Conservation (phyloP, 2,888 invertebrate genomes). For the Plagiodera versicolora region DNA sequence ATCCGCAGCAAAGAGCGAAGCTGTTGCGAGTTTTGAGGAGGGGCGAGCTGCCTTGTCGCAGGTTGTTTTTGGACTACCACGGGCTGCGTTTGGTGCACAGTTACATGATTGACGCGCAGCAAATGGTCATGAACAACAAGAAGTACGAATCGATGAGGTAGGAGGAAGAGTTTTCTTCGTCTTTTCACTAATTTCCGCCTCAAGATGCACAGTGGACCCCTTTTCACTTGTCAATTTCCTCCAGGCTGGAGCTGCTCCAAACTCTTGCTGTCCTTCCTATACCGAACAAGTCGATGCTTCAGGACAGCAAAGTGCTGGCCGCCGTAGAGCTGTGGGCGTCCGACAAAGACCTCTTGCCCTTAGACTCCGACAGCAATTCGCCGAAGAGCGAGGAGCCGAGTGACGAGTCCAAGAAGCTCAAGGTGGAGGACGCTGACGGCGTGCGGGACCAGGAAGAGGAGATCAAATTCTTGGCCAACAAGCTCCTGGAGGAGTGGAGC, state of each 20-base stretch:
- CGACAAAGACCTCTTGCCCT: slow-evolving; percentile 50
- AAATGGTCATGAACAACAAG: slow-evolving; percentile 44
- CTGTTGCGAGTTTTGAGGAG: slow-evolving; percentile 77
- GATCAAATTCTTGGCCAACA: slow-evolving; percentile 63
- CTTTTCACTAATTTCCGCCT: no score
- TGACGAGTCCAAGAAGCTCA: slow-evolving; percentile 15
- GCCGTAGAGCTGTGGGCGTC: slow-evolving; percentile 84
- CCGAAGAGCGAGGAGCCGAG: slow-evolving; percentile 39
- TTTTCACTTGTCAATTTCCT: no score
- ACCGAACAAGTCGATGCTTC: slow-evolving; percentile 88
- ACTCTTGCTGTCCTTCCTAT: slow-evolving; percentile 86
- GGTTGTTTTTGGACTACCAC: slow-evolving; percentile 91
- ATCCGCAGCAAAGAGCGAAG: slow-evolving; percentile 72
- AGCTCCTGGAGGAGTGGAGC: slow-evolving; percentile 75
- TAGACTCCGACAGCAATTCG: slow-evolving; percentile 52
- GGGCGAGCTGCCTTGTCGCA: slow-evolving; percentile 79
- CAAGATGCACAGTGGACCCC: no score
- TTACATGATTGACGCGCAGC: slow-evolving; percentile 82
- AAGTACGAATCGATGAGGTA: slow-evolving; percentile 47
- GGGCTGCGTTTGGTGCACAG: slow-evolving; percentile 88
- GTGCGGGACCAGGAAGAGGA: slow-evolving; percentile 52
- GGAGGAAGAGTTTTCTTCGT: no score
- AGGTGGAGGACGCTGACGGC: slow-evolving; percentile 18
- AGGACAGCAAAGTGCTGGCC: slow-evolving; percentile 86
- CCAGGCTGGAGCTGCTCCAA: slow-evolving; percentile 73